These are phyloP conservation scores for Drosophila fuyamai DNA, from an alignment of 1,140 invertebrate genomes.

Conservation along the genomic window DNA sequence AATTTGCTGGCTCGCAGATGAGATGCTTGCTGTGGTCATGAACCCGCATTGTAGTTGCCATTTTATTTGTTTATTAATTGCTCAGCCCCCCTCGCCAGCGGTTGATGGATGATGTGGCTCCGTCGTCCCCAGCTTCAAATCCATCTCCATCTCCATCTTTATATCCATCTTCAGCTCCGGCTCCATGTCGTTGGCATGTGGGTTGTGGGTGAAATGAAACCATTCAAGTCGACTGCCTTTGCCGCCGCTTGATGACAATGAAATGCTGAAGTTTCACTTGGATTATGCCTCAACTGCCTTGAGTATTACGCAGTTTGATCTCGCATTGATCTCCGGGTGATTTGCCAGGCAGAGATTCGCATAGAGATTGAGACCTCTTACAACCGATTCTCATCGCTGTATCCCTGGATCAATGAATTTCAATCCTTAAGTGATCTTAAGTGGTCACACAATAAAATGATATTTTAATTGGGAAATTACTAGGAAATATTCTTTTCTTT, in stretches of 20 bases:
- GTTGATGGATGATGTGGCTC: slow-evolving; percentile 67
- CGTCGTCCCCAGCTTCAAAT: slow-evolving; percentile 4
- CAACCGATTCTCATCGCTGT: not conserved
- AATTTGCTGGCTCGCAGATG: slow-evolving; percentile 36
- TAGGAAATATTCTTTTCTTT: too few species aligned
- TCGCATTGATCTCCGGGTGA: slow-evolving; percentile 6
- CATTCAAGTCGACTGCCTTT: slow-evolving; percentile 46
- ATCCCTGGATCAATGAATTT: too few species aligned
- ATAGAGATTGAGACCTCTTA: not conserved
- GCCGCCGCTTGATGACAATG: slow-evolving; percentile 58
- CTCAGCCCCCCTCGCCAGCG: slow-evolving; percentile 44
- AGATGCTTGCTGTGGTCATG: slow-evolving; percentile 65
- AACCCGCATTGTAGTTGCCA: slow-evolving; percentile 77
- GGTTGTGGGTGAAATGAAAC: slow-evolving; percentile 78
- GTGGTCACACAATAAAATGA: not conserved
- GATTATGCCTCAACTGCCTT: slow-evolving; percentile 5
- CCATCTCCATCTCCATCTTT: slow-evolving; percentile 12
- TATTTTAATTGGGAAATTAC: not conserved
- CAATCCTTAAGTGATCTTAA: not conserved
- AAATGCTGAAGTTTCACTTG: slow-evolving; percentile 72
- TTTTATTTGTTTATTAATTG: slow-evolving; percentile 79
- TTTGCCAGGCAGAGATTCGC: slow-evolving; percentile 1
- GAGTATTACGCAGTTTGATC: slow-evolving; percentile 6
- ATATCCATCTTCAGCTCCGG: slow-evolving; percentile 1
- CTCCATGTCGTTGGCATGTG: slow-evolving; percentile 46